Percentiles rank a stretch among this genome's conserved stretches.
Conservation (phyloP, 1,140 invertebrate species). For the Hylaeus volcanicus region DNA sequence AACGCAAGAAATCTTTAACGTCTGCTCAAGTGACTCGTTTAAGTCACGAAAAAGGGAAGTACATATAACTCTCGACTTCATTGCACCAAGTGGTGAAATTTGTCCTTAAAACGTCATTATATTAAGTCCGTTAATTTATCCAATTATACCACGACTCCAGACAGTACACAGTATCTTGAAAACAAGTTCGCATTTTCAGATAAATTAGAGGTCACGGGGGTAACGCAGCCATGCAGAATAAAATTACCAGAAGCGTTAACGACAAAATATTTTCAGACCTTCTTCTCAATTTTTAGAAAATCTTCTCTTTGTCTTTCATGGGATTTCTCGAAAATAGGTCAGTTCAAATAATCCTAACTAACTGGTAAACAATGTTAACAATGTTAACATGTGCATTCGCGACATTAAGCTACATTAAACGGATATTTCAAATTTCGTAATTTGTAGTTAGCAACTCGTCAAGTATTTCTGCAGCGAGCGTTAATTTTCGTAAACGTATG, state of each 20-base stretch:
- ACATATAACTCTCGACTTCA: neutral
- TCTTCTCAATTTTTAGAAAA: neutral
- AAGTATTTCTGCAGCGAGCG: neutral
- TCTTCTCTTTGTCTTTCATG: too few relatives aligned
- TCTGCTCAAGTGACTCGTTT: neutral
- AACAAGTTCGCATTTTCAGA: constrained; percentile 22
- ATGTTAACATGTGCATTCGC: too few relatives aligned
- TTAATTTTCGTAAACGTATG: neutral
- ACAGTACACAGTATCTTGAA: neutral
- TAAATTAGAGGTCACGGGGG: constrained; percentile 6
- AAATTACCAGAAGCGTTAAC: neutral
- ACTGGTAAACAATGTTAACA: too few relatives aligned
- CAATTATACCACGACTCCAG: constrained; percentile 6
- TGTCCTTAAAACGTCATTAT: neutral
- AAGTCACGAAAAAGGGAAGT: neutral
- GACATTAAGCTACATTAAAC: too few relatives aligned
- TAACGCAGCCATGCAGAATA: neutral
- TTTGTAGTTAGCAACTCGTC: neutral
- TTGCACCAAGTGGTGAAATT: neutral
- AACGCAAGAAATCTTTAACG: too few relatives aligned
- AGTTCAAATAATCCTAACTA: neutral
- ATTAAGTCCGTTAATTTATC: neutral
- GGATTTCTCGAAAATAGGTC: neutral
- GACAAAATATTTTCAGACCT: neutral
- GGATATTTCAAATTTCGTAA: too few relatives aligned